A percentile compares a stretch with the other conserved stretches of the same genome.
These are phyloP conservation scores for Pheosia tremula DNA, from an alignment of 2,888 invertebrate species.

Conservation along the genomic window DNA sequence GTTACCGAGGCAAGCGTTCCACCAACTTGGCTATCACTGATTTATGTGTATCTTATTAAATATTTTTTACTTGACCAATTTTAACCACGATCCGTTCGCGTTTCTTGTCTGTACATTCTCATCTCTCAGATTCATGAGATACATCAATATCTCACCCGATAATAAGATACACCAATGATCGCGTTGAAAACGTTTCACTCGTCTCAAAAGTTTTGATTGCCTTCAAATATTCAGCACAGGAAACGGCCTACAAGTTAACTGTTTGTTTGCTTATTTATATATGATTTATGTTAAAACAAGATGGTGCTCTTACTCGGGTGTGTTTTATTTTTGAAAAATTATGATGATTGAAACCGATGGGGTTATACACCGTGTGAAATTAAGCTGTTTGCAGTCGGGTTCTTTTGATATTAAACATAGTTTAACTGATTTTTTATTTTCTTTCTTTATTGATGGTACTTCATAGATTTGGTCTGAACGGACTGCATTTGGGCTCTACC, in stretches of 20 bases:
- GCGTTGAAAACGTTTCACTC: not conserved
- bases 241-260: not conserved
- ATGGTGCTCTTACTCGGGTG: not conserved
- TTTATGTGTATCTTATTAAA: not conserved
- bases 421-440: too few species aligned
- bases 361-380: not conserved
- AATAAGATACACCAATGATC: conserved; percentile 2
- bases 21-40: too few species aligned
- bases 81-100: too few species aligned
- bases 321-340: not conserved
- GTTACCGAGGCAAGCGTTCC: too few species aligned
- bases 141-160: not conserved
- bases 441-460: too few species aligned
- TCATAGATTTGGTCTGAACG: too few species aligned
- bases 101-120: not conserved
- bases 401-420: too few species aligned
- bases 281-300: conserved; percentile 1
- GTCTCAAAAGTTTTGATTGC: not conserved
- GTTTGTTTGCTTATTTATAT: conserved; percentile 3
- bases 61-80: not conserved
- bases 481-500: too few species aligned
- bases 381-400: not conserved
- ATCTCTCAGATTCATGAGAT: not conserved
- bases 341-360: not conserved
- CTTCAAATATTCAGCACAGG: conserved; percentile 1